Percentiles rank a stretch among this genome's conserved stretches.
Conservation (phyloP, 2,797 vertebrate species). For the Odontamblyopus rebecca region DNA sequence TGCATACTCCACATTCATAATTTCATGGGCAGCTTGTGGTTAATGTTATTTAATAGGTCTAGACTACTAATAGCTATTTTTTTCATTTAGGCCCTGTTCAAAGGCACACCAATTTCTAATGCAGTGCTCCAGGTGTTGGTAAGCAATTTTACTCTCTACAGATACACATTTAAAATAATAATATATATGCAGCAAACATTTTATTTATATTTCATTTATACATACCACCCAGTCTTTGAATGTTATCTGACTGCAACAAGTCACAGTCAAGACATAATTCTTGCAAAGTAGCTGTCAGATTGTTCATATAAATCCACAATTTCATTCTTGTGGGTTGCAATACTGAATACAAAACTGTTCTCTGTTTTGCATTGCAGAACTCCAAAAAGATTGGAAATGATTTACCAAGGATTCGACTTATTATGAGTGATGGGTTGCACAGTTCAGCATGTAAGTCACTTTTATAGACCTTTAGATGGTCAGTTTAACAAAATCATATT, state of each 20-base stretch:
- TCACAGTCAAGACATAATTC: neutral
- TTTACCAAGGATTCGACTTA: slow-evolving; percentile 46
- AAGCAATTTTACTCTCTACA: slow-evolving; percentile 25
- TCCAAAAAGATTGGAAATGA: slow-evolving; percentile 22
- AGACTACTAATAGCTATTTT: slow-evolving; percentile 17
- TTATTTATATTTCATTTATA: neutral
- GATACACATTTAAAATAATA: no score
- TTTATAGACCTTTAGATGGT: neutral
- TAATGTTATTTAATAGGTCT: slow-evolving; percentile 15
- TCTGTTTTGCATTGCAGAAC: slow-evolving; percentile 41
- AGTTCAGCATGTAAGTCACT: slow-evolving; percentile 55
- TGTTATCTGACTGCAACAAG: neutral
- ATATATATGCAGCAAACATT: neutral
- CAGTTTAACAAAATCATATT: neutral
- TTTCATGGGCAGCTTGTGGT: slow-evolving; percentile 8
- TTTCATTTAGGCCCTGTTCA: slow-evolving; percentile 57
- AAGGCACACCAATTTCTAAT: slow-evolving; percentile 18
- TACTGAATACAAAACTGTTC: neutral
- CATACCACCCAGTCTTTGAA: no score
- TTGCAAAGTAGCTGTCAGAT: neutral
- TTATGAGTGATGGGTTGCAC: slow-evolving; percentile 68
- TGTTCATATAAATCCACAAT: neutral
- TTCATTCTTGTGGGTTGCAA: neutral
- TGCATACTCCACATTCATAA: neutral
- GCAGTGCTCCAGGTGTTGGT: slow-evolving; percentile 70